Evolutionary conservation across 2,888 invertebrate genomes (phyloP).

Genomic region (Trachelus troglodyta): DNA sequence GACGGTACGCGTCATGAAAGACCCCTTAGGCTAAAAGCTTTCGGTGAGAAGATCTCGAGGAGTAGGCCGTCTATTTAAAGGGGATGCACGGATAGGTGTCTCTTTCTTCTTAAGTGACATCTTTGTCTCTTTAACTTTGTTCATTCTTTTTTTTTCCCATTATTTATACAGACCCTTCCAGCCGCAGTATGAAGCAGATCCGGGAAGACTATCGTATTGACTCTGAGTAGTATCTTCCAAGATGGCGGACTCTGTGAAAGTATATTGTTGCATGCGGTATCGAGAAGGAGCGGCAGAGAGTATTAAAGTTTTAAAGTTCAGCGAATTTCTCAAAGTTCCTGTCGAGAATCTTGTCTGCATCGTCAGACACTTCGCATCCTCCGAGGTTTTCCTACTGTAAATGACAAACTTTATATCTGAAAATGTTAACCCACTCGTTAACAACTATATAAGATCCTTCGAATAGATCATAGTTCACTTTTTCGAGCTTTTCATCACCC

Average conservation of each 20-base stretch:
- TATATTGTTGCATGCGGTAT: not conserved
- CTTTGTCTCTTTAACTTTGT: not conserved
- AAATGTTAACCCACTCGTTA: not conserved
- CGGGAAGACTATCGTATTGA: not conserved
- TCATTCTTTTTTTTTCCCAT: not conserved
- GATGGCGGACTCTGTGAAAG: not conserved
- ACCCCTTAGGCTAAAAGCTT: constrained; percentile 2
- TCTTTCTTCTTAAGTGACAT: not conserved
- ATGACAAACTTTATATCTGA: not conserved
- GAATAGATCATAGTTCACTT: not conserved
- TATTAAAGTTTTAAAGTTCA: not conserved
- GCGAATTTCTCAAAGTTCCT: not conserved
- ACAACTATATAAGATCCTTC: not conserved
- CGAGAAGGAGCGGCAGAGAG: not conserved
- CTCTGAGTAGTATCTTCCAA: not conserved
- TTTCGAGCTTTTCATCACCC: not conserved
- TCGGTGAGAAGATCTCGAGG: not conserved
- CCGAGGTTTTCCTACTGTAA: not conserved
- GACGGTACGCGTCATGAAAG: not conserved
- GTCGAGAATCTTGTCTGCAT: not conserved
- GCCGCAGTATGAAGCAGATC: not conserved
- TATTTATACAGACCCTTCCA: not conserved
- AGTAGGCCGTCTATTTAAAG: constrained; percentile 3
- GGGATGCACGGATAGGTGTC: not conserved
- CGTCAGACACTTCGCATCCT: not conserved